phyloP scores from a whole-genome alignment of 2,797 vertebrate genomes.

The Peromyscus nudipes region DNA sequence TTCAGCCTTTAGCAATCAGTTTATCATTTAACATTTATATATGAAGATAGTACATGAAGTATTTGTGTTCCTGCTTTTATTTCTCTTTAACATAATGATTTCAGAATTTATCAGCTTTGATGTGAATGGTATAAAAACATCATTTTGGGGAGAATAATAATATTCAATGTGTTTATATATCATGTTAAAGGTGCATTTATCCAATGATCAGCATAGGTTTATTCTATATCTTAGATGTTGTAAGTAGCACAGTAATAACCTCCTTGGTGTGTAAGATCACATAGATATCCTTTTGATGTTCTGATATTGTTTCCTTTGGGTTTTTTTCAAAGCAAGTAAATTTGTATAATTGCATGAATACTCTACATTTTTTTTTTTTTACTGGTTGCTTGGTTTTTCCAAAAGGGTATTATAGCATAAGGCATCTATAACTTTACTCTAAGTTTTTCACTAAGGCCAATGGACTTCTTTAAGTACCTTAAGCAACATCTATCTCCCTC shows the following conservation, averaged over 20 bases:
- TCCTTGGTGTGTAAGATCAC: no score
- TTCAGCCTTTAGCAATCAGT: background rate
- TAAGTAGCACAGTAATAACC: background rate
- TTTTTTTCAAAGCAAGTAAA: background rate
- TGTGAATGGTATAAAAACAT: background rate
- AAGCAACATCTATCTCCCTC: no score
- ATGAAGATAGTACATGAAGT: background rate
- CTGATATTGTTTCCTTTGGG: background rate
- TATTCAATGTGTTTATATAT: background rate
- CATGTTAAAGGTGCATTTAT: background rate
- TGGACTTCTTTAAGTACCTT: no score
- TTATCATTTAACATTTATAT: background rate
- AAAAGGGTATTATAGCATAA: background rate
- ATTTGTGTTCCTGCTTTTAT: background rate
- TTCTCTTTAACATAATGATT: background rate
- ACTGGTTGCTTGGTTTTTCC: background rate
- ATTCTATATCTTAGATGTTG: background rate
- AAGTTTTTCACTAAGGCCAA: background rate
- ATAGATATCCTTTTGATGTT: background rate
- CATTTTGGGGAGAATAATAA: background rate
- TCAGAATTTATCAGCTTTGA: background rate
- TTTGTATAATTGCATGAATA: background rate
- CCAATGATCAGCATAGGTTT: background rate
- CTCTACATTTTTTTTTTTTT: background rate
- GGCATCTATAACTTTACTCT: background rate